A percentile compares a stretch with the other conserved stretches of the same genome.
Evolutionary conservation across 2,888 invertebrate species (phyloP).

Genomic region (Schizotus pectinicornis): DNA sequence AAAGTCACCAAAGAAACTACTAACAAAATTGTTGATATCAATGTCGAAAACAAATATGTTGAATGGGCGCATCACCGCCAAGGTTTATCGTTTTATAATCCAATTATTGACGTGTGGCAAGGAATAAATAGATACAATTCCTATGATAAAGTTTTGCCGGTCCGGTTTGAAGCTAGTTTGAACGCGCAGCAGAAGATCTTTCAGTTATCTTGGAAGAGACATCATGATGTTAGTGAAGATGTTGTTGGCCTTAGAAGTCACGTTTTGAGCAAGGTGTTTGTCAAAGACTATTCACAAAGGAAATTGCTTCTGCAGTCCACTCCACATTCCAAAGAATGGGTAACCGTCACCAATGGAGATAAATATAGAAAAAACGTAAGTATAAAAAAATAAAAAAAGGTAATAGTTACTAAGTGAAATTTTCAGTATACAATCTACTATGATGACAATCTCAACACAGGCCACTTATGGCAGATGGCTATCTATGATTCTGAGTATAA

Average conservation of each 20-base stretch:
- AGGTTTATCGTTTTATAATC: conserved; percentile 57
- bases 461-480: conserved; percentile 37
- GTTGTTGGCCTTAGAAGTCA: conserved; percentile 47
- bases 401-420: neutral
- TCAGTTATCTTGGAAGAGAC: conserved; percentile 48
- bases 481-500: conserved; percentile 48
- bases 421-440: conserved; percentile 34
- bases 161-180: conserved; percentile 44
- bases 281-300: conserved; percentile 43
- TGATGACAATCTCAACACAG: conserved; percentile 45
- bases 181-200: conserved; percentile 45
- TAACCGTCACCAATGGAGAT: conserved; percentile 49
- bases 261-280: conserved; percentile 50
- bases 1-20: conserved; percentile 37
- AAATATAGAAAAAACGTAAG: conserved; percentile 43
- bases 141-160: conserved; percentile 48
- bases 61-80: conserved; percentile 51
- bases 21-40: conserved; percentile 41
- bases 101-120: conserved; percentile 57
- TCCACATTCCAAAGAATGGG: conserved; percentile 45
- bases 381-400: conserved; percentile 22
- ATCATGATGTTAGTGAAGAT: conserved; percentile 42
- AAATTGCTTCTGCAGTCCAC: conserved; percentile 46
- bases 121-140: conserved; percentile 50
- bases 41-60: conserved; percentile 43